These are phyloP conservation scores for Willisornis vidua DNA, from an alignment of 2,113 vertebrate genomes.

Conservation along the genomic window DNA sequence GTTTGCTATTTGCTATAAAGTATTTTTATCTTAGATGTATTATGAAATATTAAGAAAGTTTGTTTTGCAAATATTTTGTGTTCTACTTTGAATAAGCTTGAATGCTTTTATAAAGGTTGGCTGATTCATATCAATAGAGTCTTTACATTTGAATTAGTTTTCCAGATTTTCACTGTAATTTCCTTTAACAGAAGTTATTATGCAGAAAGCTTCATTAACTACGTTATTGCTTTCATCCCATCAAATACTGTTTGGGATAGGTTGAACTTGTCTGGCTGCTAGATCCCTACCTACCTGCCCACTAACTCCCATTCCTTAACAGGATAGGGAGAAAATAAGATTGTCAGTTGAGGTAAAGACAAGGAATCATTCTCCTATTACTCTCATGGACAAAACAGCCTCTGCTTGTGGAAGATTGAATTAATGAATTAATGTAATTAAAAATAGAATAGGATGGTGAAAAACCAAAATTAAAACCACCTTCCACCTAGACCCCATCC, in stretches of 20 bases:
- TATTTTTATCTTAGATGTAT: neutral
- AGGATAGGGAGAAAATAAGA: neutral
- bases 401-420: neutral
- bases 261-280: neutral
- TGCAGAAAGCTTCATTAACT: no score
- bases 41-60: neutral
- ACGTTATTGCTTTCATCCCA: no score
- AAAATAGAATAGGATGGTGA: neutral
- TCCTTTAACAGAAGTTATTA: neutral
- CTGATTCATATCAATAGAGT: neutral
- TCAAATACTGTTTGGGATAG: neutral
- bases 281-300: neutral
- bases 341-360: neutral
- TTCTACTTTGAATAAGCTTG: neutral
- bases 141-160: neutral
- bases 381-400: neutral
- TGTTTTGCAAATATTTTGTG: neutral
- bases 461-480: neutral
- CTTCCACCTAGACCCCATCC: neutral
- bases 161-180: neutral
- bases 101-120: neutral
- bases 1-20: neutral
- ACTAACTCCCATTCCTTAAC: neutral
- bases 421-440: neutral
- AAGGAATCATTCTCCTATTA: neutral